Percentiles rank a stretch among this genome's conserved stretches.
These are phyloP conservation scores for Lithobates pipiens DNA, from an alignment of 2,797 vertebrate species.

Conservation along the genomic window DNA sequence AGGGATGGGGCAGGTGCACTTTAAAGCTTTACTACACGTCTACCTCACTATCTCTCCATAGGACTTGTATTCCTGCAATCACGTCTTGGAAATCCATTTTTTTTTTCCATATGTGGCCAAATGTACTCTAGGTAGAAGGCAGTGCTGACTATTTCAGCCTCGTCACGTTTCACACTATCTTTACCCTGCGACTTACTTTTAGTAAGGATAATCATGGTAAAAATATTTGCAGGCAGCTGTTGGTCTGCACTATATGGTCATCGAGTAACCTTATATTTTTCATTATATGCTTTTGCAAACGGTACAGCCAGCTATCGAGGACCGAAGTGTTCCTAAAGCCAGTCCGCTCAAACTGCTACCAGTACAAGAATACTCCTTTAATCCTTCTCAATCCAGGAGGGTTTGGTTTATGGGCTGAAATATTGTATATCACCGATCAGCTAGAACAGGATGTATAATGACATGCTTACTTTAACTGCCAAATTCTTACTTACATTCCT, in stretches of 20 bases:
- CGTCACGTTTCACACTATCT: slow-evolving; percentile 96
- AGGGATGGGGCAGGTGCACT: not conserved
- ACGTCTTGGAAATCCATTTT: slow-evolving; percentile 55
- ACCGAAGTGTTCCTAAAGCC: slow-evolving; percentile 40
- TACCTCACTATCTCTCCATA: slow-evolving; percentile 78
- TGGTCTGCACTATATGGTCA: slow-evolving; percentile 87
- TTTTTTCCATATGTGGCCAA: slow-evolving; percentile 76
- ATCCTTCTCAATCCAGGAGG: slow-evolving; percentile 45
- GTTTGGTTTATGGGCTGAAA: slow-evolving; percentile 40
- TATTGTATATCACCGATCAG: slow-evolving; percentile 43
- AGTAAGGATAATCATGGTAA: slow-evolving; percentile 95
- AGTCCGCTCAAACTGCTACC: slow-evolving; percentile 5
- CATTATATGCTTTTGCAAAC: slow-evolving; percentile 92
- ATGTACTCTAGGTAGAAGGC: slow-evolving; percentile 74
- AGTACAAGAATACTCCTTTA: slow-evolving; percentile 27
- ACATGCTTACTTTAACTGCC: slow-evolving; percentile 26
- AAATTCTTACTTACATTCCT: slow-evolving; percentile 55
- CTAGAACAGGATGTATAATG: slow-evolving; percentile 25
- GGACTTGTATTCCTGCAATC: slow-evolving; percentile 64
- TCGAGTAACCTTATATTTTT: slow-evolving; percentile 96
- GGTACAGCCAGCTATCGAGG: slow-evolving; percentile 81
- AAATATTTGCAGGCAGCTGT: slow-evolving; percentile 98
- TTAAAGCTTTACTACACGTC: slow-evolving; percentile 65
- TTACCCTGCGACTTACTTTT: slow-evolving; percentile 96
- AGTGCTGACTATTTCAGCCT: slow-evolving; percentile 86